Percentiles rank a stretch among this genome's conserved stretches.
phyloP scores from a whole-genome alignment of 2,888 invertebrate genomes.

The Frankliniella intonsa region DNA sequence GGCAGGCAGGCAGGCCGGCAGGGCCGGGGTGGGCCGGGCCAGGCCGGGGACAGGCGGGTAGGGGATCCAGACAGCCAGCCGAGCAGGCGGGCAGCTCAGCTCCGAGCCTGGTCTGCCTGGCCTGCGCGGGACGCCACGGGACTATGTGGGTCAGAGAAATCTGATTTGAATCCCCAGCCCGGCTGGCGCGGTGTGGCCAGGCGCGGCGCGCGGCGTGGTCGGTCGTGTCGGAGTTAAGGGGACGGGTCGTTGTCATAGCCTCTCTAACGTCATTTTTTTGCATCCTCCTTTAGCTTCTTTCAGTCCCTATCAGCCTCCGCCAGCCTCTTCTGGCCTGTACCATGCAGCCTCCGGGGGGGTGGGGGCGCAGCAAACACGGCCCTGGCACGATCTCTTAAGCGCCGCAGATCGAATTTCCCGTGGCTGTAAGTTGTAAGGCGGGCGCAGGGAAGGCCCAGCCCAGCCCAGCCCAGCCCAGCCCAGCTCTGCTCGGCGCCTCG shows the following conservation, averaged over 20 bases:
- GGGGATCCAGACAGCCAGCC: not conserved
- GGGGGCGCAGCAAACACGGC: no score
- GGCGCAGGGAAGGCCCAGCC: not conserved
- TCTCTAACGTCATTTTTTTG: no score
- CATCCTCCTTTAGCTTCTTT: no score
- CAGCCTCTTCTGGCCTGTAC: no score
- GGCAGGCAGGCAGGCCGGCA: not conserved
- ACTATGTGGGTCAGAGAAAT: conserved; percentile 22
- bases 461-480: not conserved
- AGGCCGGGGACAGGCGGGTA: not conserved
- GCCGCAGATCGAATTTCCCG: not conserved
- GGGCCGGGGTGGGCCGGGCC: not conserved
- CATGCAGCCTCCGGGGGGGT: no score
- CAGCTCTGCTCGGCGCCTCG: not conserved
- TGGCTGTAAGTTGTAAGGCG: not conserved
- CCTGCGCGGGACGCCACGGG: not conserved
- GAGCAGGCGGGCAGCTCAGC: not conserved
- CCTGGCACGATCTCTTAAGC: not conserved
- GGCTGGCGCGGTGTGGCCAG: not conserved
- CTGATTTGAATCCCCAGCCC: conserved; percentile 8
- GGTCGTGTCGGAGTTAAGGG: no score
- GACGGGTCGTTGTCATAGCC: no score
- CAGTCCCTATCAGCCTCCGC: no score
- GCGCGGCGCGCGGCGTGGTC: no score
- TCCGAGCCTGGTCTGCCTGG: no score